These are phyloP conservation scores for Ceuthmochares aereus DNA, from an alignment of 2,113 vertebrate genomes.

Conservation along the genomic window DNA sequence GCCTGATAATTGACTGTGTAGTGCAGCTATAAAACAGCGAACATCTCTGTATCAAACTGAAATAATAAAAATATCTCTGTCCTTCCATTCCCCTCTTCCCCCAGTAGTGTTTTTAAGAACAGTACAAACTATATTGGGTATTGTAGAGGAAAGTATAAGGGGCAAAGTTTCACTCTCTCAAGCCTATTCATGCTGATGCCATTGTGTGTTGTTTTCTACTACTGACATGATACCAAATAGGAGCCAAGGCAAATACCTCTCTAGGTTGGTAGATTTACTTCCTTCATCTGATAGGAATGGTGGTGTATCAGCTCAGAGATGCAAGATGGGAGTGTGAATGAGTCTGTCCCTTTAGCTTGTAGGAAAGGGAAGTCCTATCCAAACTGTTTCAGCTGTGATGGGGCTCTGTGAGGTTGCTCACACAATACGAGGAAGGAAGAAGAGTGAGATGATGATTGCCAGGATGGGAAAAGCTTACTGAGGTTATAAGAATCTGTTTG, in stretches of 20 bases:
- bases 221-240: accelerated
- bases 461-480: neutral
- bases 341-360: neutral
- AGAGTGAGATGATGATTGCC: neutral
- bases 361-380: constrained; percentile 41
- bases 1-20: neutral
- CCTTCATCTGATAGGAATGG: neutral
- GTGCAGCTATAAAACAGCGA: neutral
- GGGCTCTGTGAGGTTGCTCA: neutral
- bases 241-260: neutral
- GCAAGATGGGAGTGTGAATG: neutral
- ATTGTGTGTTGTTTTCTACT: neutral
- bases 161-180: neutral
- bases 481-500: neutral
- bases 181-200: neutral
- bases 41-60: neutral
- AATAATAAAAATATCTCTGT: neutral
- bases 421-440: constrained; percentile 63
- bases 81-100: neutral
- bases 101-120: neutral
- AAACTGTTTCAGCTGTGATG: neutral
- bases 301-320: neutral
- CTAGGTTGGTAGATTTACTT: neutral
- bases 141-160: neutral
- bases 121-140: neutral